Base-by-base conservation (phyloP, 2,113 vertebrate species). In the Neopipo cinnamomea region DNA sequence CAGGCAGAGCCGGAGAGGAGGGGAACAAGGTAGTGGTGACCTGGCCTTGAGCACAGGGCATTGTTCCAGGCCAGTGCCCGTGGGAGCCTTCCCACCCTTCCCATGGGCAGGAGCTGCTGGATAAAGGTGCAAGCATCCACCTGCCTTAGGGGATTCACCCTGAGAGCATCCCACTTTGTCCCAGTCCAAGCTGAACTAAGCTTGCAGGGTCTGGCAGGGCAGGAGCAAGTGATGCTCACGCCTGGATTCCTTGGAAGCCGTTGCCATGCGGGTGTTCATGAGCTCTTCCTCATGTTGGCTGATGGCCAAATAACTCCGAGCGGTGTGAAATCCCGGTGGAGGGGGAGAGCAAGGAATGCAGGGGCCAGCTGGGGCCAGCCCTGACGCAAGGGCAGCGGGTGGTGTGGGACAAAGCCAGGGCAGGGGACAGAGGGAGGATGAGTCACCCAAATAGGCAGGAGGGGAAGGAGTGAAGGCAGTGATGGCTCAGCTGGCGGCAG, bases 181-280 rank as follows among this genome's bases (percentile, higher is more conserved):
- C 23, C 3, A 0, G 28, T 12, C 75, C 59, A 8, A 42, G 72
- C 53, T 13, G 73, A 41, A 27, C 31, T 42, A 10, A 12, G 22
- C 30, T 9, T 39, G 74, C 42, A 47, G 62, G 23, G 14, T 27
- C 16, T 2, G 1, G 17, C 42, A 39, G 50, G 39, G 23, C 11
- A 0, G 39, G 14, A 84, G 23, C 46, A 8, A 39, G 66, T 0
- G 33, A 59, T 56, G 87, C 66, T 91, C 0, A 0, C 0, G 1
- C 47, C 59, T 8, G 74, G 35, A 35, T 53, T 27, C 39, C 59
- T 44, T 0, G 0, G 35, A 25, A 46, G 78, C 21, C 39, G 27
- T 11, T 0, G 0, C 49, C 49, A 14, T 0, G 1, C 1, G 1
- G 31, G n/a, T 7, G 22, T 72, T 89, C 16, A 1, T 70, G 53